Conservation (phyloP, 2,113 vertebrate genomes). For the Oreochromis spilurus region DNA sequence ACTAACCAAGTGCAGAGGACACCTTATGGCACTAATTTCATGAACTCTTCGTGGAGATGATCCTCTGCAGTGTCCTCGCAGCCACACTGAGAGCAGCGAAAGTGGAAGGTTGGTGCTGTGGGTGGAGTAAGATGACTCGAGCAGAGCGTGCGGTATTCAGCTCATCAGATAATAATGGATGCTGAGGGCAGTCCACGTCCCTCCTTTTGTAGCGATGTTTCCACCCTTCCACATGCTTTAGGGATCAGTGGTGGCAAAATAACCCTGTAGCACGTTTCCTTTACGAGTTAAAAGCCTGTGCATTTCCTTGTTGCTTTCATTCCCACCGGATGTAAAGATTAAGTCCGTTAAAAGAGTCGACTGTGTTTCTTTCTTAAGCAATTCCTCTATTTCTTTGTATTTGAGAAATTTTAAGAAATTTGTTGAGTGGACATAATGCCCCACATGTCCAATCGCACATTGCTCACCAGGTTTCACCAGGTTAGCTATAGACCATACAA, state of each 20-base stretch:
- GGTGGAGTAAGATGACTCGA: background rate
- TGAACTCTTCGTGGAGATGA: background rate
- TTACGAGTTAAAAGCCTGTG: background rate
- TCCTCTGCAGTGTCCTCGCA: background rate
- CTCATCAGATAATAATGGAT: no score
- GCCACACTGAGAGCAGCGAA: accelerated
- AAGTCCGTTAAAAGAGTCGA: background rate
- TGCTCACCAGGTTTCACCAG: background rate
- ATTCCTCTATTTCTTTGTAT: background rate
- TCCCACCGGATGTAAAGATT: background rate
- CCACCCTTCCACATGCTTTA: background rate
- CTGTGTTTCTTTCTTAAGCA: background rate
- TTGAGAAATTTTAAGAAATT: background rate
- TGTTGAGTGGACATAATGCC: background rate
- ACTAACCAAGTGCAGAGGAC: background rate
- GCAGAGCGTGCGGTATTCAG: background rate
- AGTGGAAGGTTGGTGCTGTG: background rate
- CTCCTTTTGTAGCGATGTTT: background rate
- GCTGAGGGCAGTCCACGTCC: background rate
- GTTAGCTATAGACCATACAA: accelerated
- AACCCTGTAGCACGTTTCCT: background rate
- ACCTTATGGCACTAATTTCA: background rate
- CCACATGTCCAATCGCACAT: background rate
- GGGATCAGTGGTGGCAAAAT: background rate
- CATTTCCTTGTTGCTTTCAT: background rate